Evolutionary conservation across 2,113 vertebrate genomes (phyloP).

Genomic region (Pedetes capensis): DNA sequence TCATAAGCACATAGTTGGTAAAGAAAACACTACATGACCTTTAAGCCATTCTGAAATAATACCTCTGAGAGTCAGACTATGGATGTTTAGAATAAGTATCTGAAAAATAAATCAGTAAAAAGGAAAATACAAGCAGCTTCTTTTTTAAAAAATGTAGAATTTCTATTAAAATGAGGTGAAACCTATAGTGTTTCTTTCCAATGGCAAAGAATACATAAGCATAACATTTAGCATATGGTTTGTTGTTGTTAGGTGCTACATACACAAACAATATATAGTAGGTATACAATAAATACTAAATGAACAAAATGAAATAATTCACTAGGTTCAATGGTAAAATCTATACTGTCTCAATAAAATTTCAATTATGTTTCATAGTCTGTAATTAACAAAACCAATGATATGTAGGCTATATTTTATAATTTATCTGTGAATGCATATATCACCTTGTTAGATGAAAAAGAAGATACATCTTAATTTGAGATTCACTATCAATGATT

Average conservation of each 20-base stretch:
- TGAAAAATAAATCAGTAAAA: conserved; percentile 36
- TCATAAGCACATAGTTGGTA: neutral
- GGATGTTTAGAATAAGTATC: neutral
- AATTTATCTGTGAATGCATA: neutral
- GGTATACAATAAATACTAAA: neutral
- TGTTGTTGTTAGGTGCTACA: no score
- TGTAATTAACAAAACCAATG: conserved; percentile 49
- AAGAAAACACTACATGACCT: neutral
- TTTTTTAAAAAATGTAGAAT: conserved; percentile 31
- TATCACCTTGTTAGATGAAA: conserved; percentile 20
- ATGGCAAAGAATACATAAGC: neutral
- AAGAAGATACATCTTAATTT: conserved; percentile 38
- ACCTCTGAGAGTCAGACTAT: neutral
- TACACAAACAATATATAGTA: no score
- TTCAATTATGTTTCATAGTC: conserved; percentile 50
- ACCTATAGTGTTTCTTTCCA: conserved; percentile 15
- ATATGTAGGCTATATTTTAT: conserved; percentile 4
- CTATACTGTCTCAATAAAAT: conserved; percentile 22
- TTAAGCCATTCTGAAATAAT: conserved; percentile 35
- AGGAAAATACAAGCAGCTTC: neutral
- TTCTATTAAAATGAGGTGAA: conserved; percentile 5
- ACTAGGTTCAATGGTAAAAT: conserved; percentile 38
- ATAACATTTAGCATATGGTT: neutral
- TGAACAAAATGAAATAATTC: conserved; percentile 43
- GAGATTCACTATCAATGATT: neutral